A percentile compares a stretch with the other conserved stretches of the same genome.
phyloP scores from a whole-genome alignment of 2,113 vertebrate genomes.

The Chelonoidis abingdonii region DNA sequence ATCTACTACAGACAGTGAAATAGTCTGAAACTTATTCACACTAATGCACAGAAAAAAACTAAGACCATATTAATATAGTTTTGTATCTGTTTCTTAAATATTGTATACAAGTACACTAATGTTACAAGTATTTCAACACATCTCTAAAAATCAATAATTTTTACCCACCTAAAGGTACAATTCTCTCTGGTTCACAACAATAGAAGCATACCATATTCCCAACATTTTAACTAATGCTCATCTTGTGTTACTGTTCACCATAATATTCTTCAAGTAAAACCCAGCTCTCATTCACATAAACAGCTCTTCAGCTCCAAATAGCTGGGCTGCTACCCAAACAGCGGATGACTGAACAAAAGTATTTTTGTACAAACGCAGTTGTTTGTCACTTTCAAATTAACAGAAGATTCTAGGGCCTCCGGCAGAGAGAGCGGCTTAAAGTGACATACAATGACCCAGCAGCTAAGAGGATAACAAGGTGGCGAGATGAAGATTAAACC shows the following conservation, averaged over 20 bases:
- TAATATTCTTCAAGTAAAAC: constrained; percentile 16
- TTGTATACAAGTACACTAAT: not conserved
- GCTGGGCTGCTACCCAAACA: not conserved
- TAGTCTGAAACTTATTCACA: not conserved
- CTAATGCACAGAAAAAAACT: not conserved
- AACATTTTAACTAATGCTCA: constrained; percentile 74
- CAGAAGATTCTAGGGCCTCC: constrained; percentile 26
- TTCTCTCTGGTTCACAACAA: constrained; percentile 88
- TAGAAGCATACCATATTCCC: constrained; percentile 90
- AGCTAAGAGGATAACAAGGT: constrained; percentile 90
- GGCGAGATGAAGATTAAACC: constrained; percentile 83
- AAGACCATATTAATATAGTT: not conserved
- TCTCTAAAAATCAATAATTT: not conserved
- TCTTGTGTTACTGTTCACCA: constrained; percentile 43
- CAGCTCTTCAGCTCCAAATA: not conserved
- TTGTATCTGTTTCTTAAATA: not conserved
- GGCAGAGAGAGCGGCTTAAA: constrained; percentile 61
- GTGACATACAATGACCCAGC: constrained; percentile 58
- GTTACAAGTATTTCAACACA: rapidly evolving
- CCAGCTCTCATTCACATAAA: not conserved
- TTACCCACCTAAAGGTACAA: constrained; percentile 87
- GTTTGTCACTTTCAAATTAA: constrained; percentile 12
- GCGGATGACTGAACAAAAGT: not conserved
- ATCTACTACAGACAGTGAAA: not conserved
- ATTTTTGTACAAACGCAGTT: not conserved